phyloP scores from a whole-genome alignment of 2,797 vertebrate species.

The Typhlichthys subterraneus region DNA sequence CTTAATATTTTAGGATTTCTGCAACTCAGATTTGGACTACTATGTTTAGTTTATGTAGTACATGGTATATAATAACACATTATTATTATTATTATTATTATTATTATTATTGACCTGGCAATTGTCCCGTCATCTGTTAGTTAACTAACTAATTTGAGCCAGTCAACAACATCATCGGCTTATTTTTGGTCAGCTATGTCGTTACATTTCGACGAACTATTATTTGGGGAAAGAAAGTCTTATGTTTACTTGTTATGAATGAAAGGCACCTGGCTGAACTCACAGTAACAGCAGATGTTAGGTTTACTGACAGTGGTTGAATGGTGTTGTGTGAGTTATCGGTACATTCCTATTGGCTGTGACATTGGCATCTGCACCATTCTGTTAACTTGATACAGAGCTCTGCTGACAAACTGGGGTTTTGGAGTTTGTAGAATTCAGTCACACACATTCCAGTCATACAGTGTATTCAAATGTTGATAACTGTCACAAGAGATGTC shows the following conservation, averaged over 20 bases:
- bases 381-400: too few relatives aligned
- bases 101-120: constrained; percentile 14
- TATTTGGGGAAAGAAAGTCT: constrained; percentile 22
- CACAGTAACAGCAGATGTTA: neutral
- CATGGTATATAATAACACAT: neutral
- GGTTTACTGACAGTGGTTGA: too few relatives aligned
- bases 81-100: neutral
- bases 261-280: neutral
- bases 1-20: neutral
- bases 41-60: too few relatives aligned
- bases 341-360: too few relatives aligned
- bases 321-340: too few relatives aligned
- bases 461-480: too few relatives aligned
- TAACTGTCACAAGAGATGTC: too few relatives aligned
- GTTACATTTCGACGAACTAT: constrained; percentile 52
- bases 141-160: constrained; percentile 44
- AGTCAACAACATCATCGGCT: constrained; percentile 61
- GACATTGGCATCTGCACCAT: too few relatives aligned
- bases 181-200: constrained; percentile 51
- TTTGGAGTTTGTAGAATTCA: too few relatives aligned
- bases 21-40: neutral
- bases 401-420: too few relatives aligned
- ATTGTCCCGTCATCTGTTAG: constrained; percentile 21
- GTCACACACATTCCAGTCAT: too few relatives aligned
- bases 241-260: neutral